Evolutionary conservation across 2,113 vertebrate genomes (phyloP), one percentile per base, ranked within the genome.

Genomic region (Fregetta grallaria): DNA sequence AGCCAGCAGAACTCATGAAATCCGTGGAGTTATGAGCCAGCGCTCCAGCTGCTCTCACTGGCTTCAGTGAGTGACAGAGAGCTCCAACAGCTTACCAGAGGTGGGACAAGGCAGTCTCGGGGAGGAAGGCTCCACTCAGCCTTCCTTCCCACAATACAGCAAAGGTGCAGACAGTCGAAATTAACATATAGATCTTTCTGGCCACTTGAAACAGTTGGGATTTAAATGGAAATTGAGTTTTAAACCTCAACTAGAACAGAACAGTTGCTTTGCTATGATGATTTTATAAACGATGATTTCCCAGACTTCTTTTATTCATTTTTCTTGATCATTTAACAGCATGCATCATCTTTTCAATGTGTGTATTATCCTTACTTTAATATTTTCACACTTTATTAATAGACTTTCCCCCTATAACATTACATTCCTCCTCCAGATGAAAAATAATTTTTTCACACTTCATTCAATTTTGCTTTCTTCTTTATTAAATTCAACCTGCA

Each of bases 1-100:
- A 79, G 63, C 18, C 53, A 70, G 50, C 32, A 62, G 72, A 71
- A 36, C 27, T 58, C 13, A 9, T 27, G 55, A 58, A 53, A 58
- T 71, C 30, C 1, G 0, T 47, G 71, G 63, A 38, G 29, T 42
- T 63, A 25, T 0, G 1, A 83, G 26, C 44, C 67, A 47, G 44
- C 1, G 5, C 40, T 80, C 49, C 67, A 49, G 42, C 53, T 83
- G 49, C 5, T 3, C 45, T 76, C 45, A 4, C 34, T 53, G 88
- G 4, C 10, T 22, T 92, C 44, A 13, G 9, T 0, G 56, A 26
- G 29, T 19, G 29, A 30, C 45, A 49, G 58, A 25, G 66, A 63
- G 34, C 55, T 91, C 42, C 30, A 20, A 44, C 40, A 23, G 16
- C n/a, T 66, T 49, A 13, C 38, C 25, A 30, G 67, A 56, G n/a